These are phyloP conservation scores for Heliornis fulica DNA, from an alignment of 2,113 vertebrate genomes.

Conservation along the genomic window DNA sequence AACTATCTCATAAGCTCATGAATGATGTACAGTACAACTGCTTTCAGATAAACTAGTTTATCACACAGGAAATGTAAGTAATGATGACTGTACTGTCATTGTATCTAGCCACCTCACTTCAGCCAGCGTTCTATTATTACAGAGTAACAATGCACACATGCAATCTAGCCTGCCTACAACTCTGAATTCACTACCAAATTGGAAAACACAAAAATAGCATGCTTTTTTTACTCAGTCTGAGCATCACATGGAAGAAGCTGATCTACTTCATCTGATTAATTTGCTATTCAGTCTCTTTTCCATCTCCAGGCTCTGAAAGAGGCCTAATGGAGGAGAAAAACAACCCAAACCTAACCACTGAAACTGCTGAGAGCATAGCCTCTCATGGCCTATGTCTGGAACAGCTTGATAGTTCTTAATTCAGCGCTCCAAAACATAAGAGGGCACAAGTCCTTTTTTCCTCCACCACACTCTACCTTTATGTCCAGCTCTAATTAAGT, in stretches of 20 bases:
- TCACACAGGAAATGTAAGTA: neutral
- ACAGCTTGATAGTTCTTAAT: neutral
- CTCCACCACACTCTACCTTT: neutral
- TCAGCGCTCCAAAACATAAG: neutral
- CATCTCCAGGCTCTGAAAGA: neutral
- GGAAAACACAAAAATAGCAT: neutral
- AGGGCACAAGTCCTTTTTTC: neutral
- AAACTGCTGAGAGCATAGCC: neutral
- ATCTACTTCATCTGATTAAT: neutral
- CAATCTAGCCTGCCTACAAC: neutral
- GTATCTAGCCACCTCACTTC: neutral
- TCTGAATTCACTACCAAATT: neutral
- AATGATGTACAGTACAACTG: neutral
- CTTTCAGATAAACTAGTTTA: constrained; percentile 13
- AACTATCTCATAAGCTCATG: neutral
- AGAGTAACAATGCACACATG: neutral
- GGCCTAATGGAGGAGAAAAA: neutral
- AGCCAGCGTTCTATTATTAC: neutral
- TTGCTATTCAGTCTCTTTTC: neutral
- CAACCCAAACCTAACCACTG: neutral
- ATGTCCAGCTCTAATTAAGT: neutral
- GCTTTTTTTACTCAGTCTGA: neutral
- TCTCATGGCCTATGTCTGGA: neutral
- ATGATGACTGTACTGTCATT: neutral
- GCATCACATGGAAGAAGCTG: fast-evolving